Base-by-base conservation (phyloP, 1,140 invertebrate genomes). In the Caenorhabditis remanei region DNA sequence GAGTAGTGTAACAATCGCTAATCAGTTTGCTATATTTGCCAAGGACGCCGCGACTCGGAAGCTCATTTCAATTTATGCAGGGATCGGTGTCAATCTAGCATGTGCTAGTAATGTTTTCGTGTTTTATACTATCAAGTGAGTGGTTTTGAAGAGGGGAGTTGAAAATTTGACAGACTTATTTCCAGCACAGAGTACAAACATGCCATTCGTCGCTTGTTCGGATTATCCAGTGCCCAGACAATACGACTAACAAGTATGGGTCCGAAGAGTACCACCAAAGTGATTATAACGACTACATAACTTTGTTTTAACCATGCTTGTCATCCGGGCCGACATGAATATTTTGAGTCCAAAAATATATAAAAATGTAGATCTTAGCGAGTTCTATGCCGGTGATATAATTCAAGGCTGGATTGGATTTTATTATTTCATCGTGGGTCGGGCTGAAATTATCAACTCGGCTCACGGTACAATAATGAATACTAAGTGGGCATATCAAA, bases 1-100 rank as follows among this genome's bases (percentile, higher is more conserved):
- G 71, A 79, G 71, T 50, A 79, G 71, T 79, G 71, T 79, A 1
- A 79, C 71, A 14, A 50, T 79, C 53, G 71, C 71, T 14, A 79
- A 79, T 43, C 71, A 79, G n/a, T 79, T 79, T 24, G 71, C 71
- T 24, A 79, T 79, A 24, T 79, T 79, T 50, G 71, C 71, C 16
- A 79, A 79, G 53, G 71, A 79, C 14, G 71, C 71, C 0, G n/a
- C 71, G 0, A 79, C 71, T 11, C 43, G 71, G 46, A 79, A 79
- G 46, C 71, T 79, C 43, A 79, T 79, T 50, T 50, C 71, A 32
- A 79, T 79, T 32, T 50, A 79, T 21, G 71, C 71, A 13, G 71
- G 71, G 24, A 79, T 79, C 21, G 71, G 71, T 50, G 71, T 79
- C 0, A 79, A 79, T 79, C 46, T 79, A 6, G 71, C 71, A 0